Conservation (phyloP, 2,888 invertebrate genomes). For the Epinotia bilunana region DNA sequence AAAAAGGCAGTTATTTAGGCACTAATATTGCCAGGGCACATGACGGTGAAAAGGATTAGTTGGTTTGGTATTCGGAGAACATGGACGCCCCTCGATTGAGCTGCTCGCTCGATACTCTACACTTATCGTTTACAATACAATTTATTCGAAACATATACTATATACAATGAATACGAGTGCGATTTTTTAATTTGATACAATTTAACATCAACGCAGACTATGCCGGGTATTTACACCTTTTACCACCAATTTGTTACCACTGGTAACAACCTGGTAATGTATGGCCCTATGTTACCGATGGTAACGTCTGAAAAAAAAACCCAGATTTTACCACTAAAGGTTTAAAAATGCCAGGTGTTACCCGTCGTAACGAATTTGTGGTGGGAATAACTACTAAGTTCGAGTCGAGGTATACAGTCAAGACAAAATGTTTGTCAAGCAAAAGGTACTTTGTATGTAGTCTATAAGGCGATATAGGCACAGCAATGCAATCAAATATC, state of each 20-base stretch:
- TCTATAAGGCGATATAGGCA: background rate
- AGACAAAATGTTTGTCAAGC: background rate
- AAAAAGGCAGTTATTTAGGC: background rate
- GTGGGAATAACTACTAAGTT: too few species aligned
- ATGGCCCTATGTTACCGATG: too few species aligned
- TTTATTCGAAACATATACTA: constrained; percentile 42
- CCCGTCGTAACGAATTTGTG: too few species aligned
- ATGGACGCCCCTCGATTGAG: constrained; percentile 17
- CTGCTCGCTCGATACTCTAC: constrained; percentile 28
- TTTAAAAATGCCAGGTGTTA: too few species aligned
- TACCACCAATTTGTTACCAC: too few species aligned
- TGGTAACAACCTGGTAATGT: too few species aligned
- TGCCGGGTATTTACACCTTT: background rate
- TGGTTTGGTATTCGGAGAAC: constrained; percentile 15
- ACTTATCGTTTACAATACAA: constrained; percentile 35
- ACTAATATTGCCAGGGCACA: background rate
- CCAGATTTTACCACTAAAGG: too few species aligned
- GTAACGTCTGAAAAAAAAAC: too few species aligned
- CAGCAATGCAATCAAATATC: background rate
- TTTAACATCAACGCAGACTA: constrained; percentile 26
- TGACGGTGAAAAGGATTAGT: background rate
- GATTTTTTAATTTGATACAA: constrained; percentile 32
- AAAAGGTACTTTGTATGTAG: background rate
- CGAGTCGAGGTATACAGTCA: constrained; percentile 8
- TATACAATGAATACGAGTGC: constrained; percentile 45